Conservation (phyloP, 2,113 vertebrate species). For the Dromiciops gliroides region DNA sequence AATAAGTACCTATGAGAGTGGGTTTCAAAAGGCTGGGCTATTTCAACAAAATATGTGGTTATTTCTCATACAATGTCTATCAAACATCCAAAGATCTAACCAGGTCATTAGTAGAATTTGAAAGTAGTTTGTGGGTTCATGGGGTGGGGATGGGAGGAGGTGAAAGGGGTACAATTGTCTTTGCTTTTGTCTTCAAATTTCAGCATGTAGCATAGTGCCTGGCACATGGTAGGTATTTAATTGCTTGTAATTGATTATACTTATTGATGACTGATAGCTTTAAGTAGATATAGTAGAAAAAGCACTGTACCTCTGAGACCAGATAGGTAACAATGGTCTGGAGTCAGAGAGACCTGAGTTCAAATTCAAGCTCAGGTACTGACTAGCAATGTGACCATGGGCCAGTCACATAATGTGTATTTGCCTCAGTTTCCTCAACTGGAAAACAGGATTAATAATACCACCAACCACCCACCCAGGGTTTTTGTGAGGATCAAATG, state of each 20-base stretch:
- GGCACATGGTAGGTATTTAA: background rate
- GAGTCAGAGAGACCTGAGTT: background rate
- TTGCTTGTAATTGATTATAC: background rate
- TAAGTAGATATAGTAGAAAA: background rate
- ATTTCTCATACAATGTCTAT: constrained; percentile 23
- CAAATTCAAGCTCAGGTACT: background rate
- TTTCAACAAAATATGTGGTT: background rate
- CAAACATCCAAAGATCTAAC: constrained; percentile 18
- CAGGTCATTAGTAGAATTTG: background rate
- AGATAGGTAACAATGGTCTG: background rate
- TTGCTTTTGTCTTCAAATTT: background rate
- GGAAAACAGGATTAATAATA: background rate
- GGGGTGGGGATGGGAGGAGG: background rate
- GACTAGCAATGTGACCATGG: background rate
- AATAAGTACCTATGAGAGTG: constrained; percentile 22
- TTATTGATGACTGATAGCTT: background rate
- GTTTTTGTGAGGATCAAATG: background rate
- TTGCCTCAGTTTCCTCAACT: background rate
- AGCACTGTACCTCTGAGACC: background rate
- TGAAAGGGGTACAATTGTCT: background rate
- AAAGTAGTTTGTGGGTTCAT: background rate
- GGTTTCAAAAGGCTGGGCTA: constrained; percentile 19
- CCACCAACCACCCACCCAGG: background rate
- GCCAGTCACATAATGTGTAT: background rate
- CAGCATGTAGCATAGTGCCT: background rate